Base-by-base conservation (phyloP, 2,797 vertebrate genomes). In the Podarcis lilfordi region DNA sequence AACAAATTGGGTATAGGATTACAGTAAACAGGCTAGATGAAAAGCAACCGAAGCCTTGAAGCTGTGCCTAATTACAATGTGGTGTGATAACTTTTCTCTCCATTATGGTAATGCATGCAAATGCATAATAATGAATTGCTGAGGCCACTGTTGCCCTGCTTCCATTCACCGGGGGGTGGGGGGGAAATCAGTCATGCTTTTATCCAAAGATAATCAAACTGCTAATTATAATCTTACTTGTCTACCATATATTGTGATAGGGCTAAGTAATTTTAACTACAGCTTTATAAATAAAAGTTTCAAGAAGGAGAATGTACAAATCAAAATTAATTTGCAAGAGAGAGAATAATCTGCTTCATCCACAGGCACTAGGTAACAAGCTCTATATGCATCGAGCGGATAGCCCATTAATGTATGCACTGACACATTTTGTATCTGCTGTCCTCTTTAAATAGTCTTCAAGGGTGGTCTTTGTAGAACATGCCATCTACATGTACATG, bases 221-320 rank as follows among this genome's bases (percentile, higher is more conserved):
- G 32, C 43, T 80, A 40, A 86, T 80, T 72, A 55, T 13, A 79
- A 80, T 19, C 66, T 71, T 37, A 35, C 2, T 72, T 80, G 4
- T 85, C 15, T 43, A 77, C n/a, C 25, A 71, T 37, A 59, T 55
- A 55, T 29, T 32, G 23, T 55, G 77, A 79, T 35, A 8, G 5
- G 11, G 8, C 11, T 78, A 86, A 86, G 25, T 59, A 37, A 59
- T 59, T 86, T 80, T 72, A 80, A 86, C 61, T 85, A 55, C 74
- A 66, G 59, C 15, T 91, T 89, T 85, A 75, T 91, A 69, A 81
- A 45, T 80, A 85, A 8, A 0, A 21, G 2, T 78, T 90, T n/a
- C 69, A 37, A 86, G 81, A 4, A 87, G 59, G 86, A 71, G 75
- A 89, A 88, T 87, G 45, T 90, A 85, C 27, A 85, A 82, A 27